Evolutionary conservation across 2,888 invertebrate genomes (phyloP), one percentile per base, ranked within the genome.

Genomic region (Campaea margaritaria): DNA sequence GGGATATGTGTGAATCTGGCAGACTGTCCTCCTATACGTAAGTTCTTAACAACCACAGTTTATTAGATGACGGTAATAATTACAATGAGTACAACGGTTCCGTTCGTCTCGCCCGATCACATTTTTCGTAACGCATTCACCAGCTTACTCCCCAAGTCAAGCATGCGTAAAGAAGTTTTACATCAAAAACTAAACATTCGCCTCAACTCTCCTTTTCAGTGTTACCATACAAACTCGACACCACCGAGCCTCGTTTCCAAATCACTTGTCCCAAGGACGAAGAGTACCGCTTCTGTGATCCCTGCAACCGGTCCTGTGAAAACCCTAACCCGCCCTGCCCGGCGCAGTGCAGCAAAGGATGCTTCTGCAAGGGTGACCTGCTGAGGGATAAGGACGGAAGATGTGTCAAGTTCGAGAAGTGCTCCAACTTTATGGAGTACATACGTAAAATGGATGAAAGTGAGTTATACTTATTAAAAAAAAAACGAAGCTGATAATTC

Each of bases 281-380:
- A 31, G 89, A 86, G 70, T 89, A 86, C 74, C 67, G 81, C 9
- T 81, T 78, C 67, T 89, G 89, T 39, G 87, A 87, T 62, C 73
- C 81, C 0, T 89, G 89, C 63, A 76, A 76, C 64, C 74, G 65
- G 60, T 82, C 79, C 11, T 89, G 89, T 39, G 83, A 82, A 28
- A 77, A 79, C 39, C 87, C 85, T 0, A 79, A 83, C 70, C 87
- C 87, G 0, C 54, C 85, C 0, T 89, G 89, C 51, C 86, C 87
- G 0, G 87, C 87, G 0, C 87, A 87, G 62, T 89, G 89, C 59
- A 57, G 64, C 2, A 65, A 83, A 10, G 89, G 89, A 0, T 89
- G 89, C 73, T 88, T 86, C 81, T 89, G 89, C 57, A 79, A 76
- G 15, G 78, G 67, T 0, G 76, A 75, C 10, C 68, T 85, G 39